These are phyloP conservation scores for Marmota flaviventris DNA, from an alignment of 2,113 vertebrate genomes.

Conservation along the genomic window DNA sequence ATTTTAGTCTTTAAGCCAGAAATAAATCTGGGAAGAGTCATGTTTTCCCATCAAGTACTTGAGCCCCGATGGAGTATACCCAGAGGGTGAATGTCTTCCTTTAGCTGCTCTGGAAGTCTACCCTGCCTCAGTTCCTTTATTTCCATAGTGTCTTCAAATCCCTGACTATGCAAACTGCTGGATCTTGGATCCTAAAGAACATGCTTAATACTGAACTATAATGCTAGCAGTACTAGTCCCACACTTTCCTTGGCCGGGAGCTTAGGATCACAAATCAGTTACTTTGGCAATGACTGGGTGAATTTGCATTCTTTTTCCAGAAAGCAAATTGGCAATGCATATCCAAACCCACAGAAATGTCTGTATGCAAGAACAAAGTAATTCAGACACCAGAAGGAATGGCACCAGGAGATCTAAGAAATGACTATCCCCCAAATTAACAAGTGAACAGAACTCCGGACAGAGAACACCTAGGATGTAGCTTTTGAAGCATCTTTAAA, in stretches of 20 bases:
- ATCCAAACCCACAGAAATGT: not conserved
- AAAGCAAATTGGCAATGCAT: not conserved
- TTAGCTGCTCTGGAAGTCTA: not conserved
- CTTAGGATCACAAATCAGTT: not conserved
- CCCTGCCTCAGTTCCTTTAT: not conserved
- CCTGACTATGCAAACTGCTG: not conserved
- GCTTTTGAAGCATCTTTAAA: too few relatives aligned
- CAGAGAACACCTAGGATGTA: too few relatives aligned
- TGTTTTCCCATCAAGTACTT: not conserved
- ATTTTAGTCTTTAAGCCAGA: conserved; percentile 2
- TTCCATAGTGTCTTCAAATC: not conserved
- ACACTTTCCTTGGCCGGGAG: not conserved
- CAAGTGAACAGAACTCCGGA: too few relatives aligned
- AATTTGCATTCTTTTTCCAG: conserved; percentile 25
- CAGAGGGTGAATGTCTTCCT: not conserved
- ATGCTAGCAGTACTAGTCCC: not conserved
- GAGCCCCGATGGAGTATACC: not conserved
- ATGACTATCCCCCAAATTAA: too few relatives aligned
- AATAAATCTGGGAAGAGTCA: not conserved
- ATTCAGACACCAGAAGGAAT: too few relatives aligned
- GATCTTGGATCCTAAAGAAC: not conserved
- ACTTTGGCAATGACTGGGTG: not conserved
- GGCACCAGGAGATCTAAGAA: too few relatives aligned
- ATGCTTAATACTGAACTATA: not conserved
- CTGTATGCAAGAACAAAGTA: too few relatives aligned